phyloP scores from a whole-genome alignment of 2,888 invertebrate genomes.

The Nebria salina region DNA sequence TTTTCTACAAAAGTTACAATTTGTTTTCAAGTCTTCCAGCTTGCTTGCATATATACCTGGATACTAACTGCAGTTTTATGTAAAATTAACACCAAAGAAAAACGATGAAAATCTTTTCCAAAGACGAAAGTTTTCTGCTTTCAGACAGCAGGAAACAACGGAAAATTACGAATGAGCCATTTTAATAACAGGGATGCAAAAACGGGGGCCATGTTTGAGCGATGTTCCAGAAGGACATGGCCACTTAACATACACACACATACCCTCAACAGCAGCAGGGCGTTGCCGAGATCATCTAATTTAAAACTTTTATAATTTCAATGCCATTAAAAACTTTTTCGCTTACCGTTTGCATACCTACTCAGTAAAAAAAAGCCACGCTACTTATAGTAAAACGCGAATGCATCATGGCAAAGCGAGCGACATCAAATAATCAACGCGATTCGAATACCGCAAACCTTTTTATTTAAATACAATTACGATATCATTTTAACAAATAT shows the following conservation, averaged over 20 bases:
- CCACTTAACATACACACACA: constrained; percentile 25
- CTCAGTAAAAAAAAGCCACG: no score
- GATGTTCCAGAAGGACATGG: constrained; percentile 16
- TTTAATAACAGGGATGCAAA: neutral
- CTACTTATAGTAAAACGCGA: no score
- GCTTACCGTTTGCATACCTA: constrained; percentile 27
- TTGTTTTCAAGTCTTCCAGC: neutral
- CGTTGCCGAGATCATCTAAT: constrained; percentile 30
- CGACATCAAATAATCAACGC: no score
- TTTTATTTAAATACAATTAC: no score
- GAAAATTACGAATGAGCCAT: neutral
- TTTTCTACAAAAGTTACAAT: neutral
- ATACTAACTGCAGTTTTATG: neutral
- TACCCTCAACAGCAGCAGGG: neutral
- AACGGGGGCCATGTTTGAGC: neutral
- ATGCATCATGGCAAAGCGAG: no score
- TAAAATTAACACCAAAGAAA: constrained; percentile 1
- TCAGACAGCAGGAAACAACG: neutral
- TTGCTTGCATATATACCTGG: neutral
- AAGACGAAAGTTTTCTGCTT: neutral
- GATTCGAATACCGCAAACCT: no score
- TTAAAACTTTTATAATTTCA: constrained; percentile 45
- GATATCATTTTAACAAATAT: neutral
- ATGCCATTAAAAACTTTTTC: constrained; percentile 44
- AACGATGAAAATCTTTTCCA: neutral